phyloP scores from a whole-genome alignment of 2,888 invertebrate genomes.

The Macrophya annulata region DNA sequence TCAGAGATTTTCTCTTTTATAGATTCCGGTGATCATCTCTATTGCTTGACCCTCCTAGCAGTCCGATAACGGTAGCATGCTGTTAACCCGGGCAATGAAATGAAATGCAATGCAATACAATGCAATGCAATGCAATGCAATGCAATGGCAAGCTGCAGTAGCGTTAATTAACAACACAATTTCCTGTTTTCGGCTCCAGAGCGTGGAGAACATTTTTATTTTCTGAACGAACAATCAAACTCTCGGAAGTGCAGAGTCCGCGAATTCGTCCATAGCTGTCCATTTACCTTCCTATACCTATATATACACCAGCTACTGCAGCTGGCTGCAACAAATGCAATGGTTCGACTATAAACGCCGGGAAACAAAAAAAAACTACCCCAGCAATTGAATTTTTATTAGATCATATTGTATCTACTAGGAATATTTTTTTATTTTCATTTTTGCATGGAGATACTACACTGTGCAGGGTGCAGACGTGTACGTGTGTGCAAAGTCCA shows the following conservation, averaged over 20 bases:
- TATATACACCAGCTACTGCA: neutral
- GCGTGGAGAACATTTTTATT: slow-evolving; percentile 33
- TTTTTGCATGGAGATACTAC: neutral
- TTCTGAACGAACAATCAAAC: slow-evolving; percentile 39
- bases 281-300: neutral
- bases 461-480: no score
- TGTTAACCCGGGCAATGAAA: neutral
- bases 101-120: slow-evolving; percentile 17
- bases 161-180: slow-evolving; percentile 50
- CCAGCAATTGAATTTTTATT: slow-evolving; percentile 11
- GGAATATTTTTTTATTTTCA: neutral
- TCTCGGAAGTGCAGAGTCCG: slow-evolving; percentile 17
- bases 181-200: slow-evolving; percentile 38
- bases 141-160: slow-evolving; percentile 14
- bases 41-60: neutral
- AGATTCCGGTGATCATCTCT: neutral
- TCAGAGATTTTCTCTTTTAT: neutral
- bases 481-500: no score
- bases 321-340: slow-evolving; percentile 6
- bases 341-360: neutral
- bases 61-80: slow-evolving; percentile 10
- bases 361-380: neutral
- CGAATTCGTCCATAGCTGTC: slow-evolving; percentile 3
- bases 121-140: slow-evolving; percentile 19
- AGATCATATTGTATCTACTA: neutral